phyloP scores from a whole-genome alignment of 2,113 vertebrate genomes.

The Hippocampus abdominalis region DNA sequence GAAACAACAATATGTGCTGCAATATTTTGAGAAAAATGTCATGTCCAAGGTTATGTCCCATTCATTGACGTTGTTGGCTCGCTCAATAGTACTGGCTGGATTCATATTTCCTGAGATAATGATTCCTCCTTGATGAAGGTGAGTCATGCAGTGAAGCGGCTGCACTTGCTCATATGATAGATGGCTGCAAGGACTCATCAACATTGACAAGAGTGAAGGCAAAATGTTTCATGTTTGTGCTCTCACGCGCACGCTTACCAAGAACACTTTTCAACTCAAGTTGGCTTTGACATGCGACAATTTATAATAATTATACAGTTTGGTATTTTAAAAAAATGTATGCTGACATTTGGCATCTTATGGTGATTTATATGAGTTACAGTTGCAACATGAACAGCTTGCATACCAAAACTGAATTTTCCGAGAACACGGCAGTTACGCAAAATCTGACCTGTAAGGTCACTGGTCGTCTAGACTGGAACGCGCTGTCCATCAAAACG shows the following conservation, averaged over 20 bases:
- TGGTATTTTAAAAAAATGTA: background rate
- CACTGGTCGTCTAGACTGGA: constrained; percentile 20
- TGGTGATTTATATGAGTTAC: background rate
- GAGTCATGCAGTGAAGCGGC: constrained; percentile 29
- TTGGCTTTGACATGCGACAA: background rate
- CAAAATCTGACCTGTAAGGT: constrained; percentile 38
- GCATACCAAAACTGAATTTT: constrained; percentile 13
- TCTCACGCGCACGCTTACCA: background rate
- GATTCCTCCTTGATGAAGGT: constrained; percentile 6
- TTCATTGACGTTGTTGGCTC: constrained; percentile 22
- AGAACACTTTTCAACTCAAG: background rate
- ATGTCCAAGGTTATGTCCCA: background rate
- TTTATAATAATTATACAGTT: background rate
- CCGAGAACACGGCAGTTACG: constrained; percentile 25
- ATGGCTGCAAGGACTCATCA: constrained; percentile 7
- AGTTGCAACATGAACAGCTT: constrained; percentile 1
- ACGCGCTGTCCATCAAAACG: constrained; percentile 29
- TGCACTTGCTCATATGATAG: constrained; percentile 24
- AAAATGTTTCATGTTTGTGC: constrained; percentile 7
- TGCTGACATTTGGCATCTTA: constrained; percentile 1
- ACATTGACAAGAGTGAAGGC: constrained; percentile 8
- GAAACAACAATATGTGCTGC: background rate
- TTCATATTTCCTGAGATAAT: constrained; percentile 1
- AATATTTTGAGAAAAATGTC: background rate
- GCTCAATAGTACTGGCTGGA: constrained; percentile 10